phyloP scores from a whole-genome alignment of 2,888 invertebrate genomes.

The Catocala nupta region DNA sequence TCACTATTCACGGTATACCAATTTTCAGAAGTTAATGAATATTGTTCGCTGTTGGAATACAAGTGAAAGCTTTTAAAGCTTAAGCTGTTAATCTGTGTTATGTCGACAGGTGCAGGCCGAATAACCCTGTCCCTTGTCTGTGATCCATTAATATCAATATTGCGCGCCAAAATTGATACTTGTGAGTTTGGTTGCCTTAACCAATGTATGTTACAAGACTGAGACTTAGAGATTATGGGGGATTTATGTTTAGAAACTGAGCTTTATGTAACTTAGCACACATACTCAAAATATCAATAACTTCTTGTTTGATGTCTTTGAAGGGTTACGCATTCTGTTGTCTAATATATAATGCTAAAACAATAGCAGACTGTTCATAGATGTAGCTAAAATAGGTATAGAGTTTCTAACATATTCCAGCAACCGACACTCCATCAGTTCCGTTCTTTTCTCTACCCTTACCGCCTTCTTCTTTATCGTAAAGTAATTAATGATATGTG shows the following conservation, averaged over 20 bases:
- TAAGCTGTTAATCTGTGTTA: slow-evolving; percentile 54
- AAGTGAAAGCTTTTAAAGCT: slow-evolving; percentile 39
- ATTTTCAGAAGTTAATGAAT: slow-evolving; percentile 4
- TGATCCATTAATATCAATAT: slow-evolving; percentile 35
- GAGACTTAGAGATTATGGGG: neutral
- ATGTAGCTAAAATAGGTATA: no score
- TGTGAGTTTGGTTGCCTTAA: slow-evolving; percentile 12
- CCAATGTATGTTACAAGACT: neutral
- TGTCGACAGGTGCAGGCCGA: slow-evolving; percentile 31
- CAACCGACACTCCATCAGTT: no score
- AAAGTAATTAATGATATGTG: no score
- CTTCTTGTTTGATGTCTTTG: no score
- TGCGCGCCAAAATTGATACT: slow-evolving; percentile 24
- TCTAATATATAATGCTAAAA: no score
- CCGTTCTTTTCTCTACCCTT: no score
- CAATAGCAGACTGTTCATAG: no score
- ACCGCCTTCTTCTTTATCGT: no score
- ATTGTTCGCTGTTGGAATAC: slow-evolving; percentile 13
- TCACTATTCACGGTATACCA: neutral
- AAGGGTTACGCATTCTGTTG: no score
- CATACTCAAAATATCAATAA: no score
- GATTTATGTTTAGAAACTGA: slow-evolving; percentile 7
- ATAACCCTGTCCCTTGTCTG: slow-evolving; percentile 4
- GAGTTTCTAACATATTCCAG: no score
- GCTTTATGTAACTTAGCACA: neutral